Conservation (phyloP, 2,888 invertebrate species). For the Macrophya alboannulata region DNA sequence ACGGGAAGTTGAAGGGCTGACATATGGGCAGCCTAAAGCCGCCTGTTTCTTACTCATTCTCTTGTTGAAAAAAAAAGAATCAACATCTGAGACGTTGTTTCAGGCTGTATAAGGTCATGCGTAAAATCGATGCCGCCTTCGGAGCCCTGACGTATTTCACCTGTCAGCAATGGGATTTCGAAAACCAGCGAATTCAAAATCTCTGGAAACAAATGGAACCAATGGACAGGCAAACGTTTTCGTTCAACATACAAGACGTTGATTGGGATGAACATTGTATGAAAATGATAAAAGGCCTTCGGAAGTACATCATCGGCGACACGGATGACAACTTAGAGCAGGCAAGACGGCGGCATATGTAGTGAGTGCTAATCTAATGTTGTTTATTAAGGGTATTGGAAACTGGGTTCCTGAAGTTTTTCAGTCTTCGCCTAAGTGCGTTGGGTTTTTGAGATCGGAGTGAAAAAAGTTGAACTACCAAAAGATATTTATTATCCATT, state of each 20-base stretch:
- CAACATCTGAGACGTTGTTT: neutral
- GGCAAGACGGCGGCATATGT: neutral
- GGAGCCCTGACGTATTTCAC: slow-evolving; percentile 86
- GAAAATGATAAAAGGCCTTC: neutral
- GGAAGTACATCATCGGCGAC: neutral
- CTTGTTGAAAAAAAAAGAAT: neutral
- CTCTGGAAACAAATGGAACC: slow-evolving; percentile 81
- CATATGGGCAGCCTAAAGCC: too few species aligned
- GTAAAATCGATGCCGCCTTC: neutral
- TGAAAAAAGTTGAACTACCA: too few species aligned
- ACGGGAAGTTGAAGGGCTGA: too few species aligned
- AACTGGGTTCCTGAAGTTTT: too few species aligned
- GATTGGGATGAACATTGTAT: slow-evolving; percentile 25
- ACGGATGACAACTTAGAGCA: neutral
- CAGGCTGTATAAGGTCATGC: slow-evolving; percentile 77
- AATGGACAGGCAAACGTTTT: slow-evolving; percentile 83
- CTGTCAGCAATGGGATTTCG: slow-evolving; percentile 88
- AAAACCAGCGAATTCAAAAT: slow-evolving; percentile 83
- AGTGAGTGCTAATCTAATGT: neutral
- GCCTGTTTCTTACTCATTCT: neutral
- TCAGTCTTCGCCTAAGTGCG: too few species aligned
- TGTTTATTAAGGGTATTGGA: neutral
- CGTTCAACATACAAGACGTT: slow-evolving; percentile 5
- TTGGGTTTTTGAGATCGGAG: too few species aligned
- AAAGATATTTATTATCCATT: too few species aligned